phyloP scores from a whole-genome alignment of 2,797 vertebrate genomes.

The Glyptemys insculpta region DNA sequence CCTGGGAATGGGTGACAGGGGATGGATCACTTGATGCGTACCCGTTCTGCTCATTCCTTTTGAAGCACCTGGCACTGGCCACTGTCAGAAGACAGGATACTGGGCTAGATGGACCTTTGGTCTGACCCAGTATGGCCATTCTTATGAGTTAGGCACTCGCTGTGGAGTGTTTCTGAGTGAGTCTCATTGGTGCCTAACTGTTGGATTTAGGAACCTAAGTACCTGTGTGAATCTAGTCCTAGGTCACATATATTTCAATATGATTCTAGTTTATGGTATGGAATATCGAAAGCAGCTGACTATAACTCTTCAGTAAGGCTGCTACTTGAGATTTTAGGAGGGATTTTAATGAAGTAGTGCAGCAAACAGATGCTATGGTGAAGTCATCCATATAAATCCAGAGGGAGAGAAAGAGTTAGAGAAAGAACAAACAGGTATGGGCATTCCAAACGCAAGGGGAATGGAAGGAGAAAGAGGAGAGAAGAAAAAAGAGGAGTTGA shows the following conservation, averaged over 20 bases:
- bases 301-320: background rate
- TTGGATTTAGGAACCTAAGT: background rate
- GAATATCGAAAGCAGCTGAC: background rate
- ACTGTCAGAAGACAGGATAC: no score
- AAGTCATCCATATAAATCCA: background rate
- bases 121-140: no score
- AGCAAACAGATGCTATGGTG: background rate
- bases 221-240: background rate
- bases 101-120: no score
- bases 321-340: background rate
- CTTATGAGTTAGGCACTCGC: background rate
- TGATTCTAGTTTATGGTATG: background rate
- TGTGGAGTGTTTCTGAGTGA: background rate
- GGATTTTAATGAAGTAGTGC: background rate
- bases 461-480: background rate
- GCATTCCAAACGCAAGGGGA: no score
- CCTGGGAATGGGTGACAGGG: no score
- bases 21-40: no score
- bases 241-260: accelerated
- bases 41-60: no score
- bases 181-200: background rate
- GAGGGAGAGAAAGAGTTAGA: background rate
- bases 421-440: background rate
- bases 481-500: background rate
- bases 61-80: no score